These are phyloP conservation scores for Allacma fusca DNA, from an alignment of 2,888 invertebrate species.

Conservation along the genomic window DNA sequence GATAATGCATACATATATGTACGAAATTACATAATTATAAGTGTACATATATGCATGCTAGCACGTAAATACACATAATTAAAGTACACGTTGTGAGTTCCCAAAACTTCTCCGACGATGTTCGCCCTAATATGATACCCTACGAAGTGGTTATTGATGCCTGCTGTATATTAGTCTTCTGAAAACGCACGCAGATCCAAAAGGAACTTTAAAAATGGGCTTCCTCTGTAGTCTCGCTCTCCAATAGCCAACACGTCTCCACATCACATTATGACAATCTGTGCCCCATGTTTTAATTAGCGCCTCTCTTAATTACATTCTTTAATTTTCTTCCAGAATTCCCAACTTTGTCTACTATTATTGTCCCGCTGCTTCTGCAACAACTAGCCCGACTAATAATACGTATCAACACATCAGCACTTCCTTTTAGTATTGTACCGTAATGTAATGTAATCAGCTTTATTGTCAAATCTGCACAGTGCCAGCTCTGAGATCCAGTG, in stretches of 20 bases:
- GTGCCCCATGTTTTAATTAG: constrained; percentile 61
- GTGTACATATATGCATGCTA: no score
- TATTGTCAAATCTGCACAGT: no score
- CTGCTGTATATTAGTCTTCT: background rate
- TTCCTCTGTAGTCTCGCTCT: constrained; percentile 41
- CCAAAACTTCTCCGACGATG: background rate
- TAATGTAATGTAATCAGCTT: no score
- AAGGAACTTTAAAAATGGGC: background rate
- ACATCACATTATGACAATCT: constrained; percentile 62
- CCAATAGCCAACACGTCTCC: constrained; percentile 40
- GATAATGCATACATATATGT: no score
- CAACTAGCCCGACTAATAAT: background rate
- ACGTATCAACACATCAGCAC: no score
- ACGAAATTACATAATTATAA: no score
- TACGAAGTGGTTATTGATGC: constrained; percentile 7
- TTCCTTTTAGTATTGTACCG: no score
- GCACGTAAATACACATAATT: no score
- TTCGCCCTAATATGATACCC: background rate
- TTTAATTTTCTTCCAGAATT: constrained; percentile 40
- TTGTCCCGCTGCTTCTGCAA: background rate
- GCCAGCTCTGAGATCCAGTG: no score
- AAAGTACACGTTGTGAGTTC: no score
- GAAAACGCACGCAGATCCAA: background rate
- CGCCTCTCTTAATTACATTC: constrained; percentile 60
- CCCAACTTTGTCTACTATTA: constrained; percentile 14